phyloP scores from a whole-genome alignment of 1,140 invertebrate genomes.

The Sarcophaga peregrina region DNA sequence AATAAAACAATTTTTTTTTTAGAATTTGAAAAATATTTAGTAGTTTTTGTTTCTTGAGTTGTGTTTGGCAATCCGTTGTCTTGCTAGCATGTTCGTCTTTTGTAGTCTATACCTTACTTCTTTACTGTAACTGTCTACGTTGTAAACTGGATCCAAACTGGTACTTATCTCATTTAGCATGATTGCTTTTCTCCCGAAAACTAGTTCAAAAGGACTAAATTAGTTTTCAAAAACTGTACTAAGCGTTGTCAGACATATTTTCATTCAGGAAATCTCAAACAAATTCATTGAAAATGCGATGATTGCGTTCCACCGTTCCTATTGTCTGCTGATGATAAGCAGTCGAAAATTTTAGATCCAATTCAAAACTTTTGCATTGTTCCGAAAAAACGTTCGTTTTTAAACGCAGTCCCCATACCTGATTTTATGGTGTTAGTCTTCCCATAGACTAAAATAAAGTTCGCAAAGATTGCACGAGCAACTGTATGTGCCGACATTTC shows the following conservation, averaged over 20 bases:
- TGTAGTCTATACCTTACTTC: no score
- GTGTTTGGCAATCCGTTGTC: no score
- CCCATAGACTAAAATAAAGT: constrained; percentile 38
- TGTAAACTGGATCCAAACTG: no score
- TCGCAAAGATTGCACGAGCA: constrained; percentile 34
- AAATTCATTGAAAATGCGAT: not conserved
- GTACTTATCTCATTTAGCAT: no score
- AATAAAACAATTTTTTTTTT: no score
- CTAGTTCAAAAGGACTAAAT: no score
- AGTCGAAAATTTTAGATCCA: not conserved
- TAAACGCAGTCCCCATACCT: constrained; percentile 37
- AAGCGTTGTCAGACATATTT: constrained; percentile 32
- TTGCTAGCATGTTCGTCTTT: no score
- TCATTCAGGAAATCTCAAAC: constrained; percentile 30
- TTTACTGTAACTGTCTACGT: no score
- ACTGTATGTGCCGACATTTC: constrained; percentile 1
- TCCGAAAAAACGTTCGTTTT: constrained; percentile 31
- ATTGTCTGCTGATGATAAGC: not conserved
- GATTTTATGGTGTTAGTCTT: constrained; percentile 24
- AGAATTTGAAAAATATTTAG: no score
- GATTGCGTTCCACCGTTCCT: not conserved
- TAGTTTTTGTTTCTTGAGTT: no score
- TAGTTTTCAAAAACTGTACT: constrained; percentile 23
- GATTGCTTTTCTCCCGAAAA: no score
- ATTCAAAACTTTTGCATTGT: constrained; percentile 25